Evolutionary conservation across 2,797 vertebrate genomes (phyloP).

Genomic region (Synanceia verrucosa): DNA sequence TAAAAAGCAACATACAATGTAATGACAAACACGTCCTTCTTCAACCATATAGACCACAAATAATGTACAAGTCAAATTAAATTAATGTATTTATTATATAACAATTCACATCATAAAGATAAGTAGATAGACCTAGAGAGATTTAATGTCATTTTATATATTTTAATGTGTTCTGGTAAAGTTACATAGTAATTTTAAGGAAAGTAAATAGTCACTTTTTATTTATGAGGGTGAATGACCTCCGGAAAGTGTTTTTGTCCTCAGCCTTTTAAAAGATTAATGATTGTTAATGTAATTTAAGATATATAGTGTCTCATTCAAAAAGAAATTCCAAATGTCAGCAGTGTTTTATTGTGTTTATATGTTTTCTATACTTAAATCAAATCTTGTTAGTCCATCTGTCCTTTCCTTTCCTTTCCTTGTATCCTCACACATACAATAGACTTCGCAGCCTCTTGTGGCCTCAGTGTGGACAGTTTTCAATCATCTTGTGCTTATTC

Average conservation of each 20-base stretch:
- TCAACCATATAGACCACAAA: no score
- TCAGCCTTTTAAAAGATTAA: neutral
- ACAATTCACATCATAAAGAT: no score
- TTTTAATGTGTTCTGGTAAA: neutral
- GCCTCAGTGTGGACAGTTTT: conserved; percentile 49
- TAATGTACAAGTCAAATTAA: no score
- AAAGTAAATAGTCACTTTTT: neutral
- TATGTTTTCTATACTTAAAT: neutral
- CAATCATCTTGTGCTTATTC: conserved; percentile 42
- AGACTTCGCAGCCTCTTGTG: conserved; percentile 24
- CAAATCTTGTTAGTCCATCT: neutral
- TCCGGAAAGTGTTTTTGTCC: no score
- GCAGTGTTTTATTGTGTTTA: neutral
- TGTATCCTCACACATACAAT: neutral
- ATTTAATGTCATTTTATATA: neutral
- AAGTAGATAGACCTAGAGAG: neutral
- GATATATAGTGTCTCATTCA: neutral
- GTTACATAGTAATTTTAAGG: neutral
- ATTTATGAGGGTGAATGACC: neutral
- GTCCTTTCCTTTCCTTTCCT: neutral
- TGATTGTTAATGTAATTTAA: neutral
- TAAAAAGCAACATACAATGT: no score
- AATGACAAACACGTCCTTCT: neutral
- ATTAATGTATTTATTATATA: no score
- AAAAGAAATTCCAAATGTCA: neutral